phyloP scores from a whole-genome alignment of 2,888 invertebrate species.

The Pyrrhia umbra region DNA sequence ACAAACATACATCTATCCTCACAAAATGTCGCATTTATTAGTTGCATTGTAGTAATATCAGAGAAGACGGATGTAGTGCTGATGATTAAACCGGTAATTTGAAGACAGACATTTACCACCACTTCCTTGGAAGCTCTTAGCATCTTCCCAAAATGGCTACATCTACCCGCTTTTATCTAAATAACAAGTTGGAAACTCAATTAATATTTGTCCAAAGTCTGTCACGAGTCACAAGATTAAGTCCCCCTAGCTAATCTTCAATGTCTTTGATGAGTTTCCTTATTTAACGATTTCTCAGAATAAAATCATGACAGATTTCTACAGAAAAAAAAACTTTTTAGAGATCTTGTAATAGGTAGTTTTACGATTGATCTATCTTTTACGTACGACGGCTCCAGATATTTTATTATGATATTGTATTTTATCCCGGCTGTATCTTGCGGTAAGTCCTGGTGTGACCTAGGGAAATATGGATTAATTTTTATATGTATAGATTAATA shows the following conservation, averaged over 20 bases:
- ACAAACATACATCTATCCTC: too few relatives aligned
- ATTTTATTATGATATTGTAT: neutral
- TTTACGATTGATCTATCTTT: neutral
- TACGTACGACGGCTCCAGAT: too few relatives aligned
- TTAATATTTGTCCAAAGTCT: constrained; percentile 54
- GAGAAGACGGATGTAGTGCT: too few relatives aligned
- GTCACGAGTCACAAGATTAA: constrained; percentile 20
- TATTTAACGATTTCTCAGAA: constrained; percentile 9
- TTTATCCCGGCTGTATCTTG: too few relatives aligned
- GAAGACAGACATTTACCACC: too few relatives aligned
- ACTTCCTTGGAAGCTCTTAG: neutral
- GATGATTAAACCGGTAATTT: too few relatives aligned
- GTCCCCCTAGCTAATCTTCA: constrained; percentile 19
- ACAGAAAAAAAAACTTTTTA: neutral
- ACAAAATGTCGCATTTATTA: too few relatives aligned
- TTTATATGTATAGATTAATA: too few relatives aligned
- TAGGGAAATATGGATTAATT: too few relatives aligned
- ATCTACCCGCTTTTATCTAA: constrained; percentile 26
- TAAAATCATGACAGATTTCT: neutral
- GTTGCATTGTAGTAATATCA: too few relatives aligned
- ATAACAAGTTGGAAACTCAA: constrained; percentile 61
- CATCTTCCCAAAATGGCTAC: constrained; percentile 24
- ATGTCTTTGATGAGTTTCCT: constrained; percentile 51
- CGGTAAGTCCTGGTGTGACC: too few relatives aligned
- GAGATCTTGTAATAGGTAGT: neutral